Evolutionary conservation across 2,888 invertebrate species (phyloP), one percentile per base, ranked within the genome.

Genomic region (Lordiphosa andalusiaca): DNA sequence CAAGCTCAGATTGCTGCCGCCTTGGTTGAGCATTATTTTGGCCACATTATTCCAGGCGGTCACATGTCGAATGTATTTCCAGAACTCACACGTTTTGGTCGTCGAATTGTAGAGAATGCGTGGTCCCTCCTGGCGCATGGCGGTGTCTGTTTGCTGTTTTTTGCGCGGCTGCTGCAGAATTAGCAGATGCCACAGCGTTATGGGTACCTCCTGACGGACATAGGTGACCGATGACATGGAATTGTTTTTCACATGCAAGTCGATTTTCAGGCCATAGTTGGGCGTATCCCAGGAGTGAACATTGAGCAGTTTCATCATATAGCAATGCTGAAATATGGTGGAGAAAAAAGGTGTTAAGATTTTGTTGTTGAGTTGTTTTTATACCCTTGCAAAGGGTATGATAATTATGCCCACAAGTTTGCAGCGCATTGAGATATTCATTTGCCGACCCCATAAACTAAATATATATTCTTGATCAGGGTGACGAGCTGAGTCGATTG

Each of bases 1-100:
- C 7, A 87, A 44, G 6, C 84, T 84, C 71, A 87, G 69, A 25
- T 87, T 88, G 40, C 86, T 77, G 42, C 68, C 71, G 2, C 67
- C 72, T 10, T 72, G 69, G 2, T 67, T 53, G 16, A 87, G 61
- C 36, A 85, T 60, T 40, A 73, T 4, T 6, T 74, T 64, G 4
- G 78, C 72, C 2, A 84, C 61, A 37, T 76, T 81, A 1, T 73
- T 71, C 69, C 87, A 82, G 6, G 85, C 69, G 3, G 68, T 67
- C 4, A 84, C 76, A 4, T 81, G 80, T 4, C 75, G 73, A 3
- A 85, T 67, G 19, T 73, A 78, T 7, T 74, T 75, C 74, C 71
- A 74, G 46, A 87, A 82, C 3, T 88, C 86, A 23, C 87, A 87
- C 0, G 78, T 73, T 39, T 69, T 85, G 1, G 77, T 61, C 0